Conservation (phyloP, 1,140 invertebrate species). For the Mya arenaria region DNA sequence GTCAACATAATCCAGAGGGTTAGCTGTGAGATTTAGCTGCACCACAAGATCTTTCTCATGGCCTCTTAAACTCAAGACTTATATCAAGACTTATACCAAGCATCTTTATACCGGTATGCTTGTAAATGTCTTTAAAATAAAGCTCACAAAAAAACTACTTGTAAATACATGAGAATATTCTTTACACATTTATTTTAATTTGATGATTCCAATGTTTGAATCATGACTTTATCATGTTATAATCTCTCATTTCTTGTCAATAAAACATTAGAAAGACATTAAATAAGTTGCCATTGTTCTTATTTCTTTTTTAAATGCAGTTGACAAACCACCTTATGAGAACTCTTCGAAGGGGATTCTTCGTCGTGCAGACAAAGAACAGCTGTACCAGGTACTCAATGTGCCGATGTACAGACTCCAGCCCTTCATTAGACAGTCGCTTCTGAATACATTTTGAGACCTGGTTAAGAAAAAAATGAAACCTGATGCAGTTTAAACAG, state of each 20-base stretch:
- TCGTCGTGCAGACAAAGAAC: conserved; percentile 21
- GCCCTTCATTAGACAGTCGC: neutral
- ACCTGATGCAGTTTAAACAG: neutral
- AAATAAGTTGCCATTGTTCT: neutral
- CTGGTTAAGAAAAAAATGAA: neutral
- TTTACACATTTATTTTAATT: neutral
- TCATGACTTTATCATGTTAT: neutral
- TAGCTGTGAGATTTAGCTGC: neutral
- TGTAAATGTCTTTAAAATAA: neutral
- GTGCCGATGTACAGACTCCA: neutral
- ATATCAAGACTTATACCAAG: neutral
- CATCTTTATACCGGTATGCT: neutral
- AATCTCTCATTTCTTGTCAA: neutral
- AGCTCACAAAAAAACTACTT: neutral
- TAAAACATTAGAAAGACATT: neutral
- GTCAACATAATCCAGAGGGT: neutral
- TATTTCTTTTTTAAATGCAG: neutral
- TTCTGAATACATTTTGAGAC: neutral
- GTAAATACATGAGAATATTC: neutral
- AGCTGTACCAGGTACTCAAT: conserved; percentile 16
- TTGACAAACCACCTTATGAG: conserved; percentile 37
- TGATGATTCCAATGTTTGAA: neutral
- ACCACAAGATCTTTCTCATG: neutral
- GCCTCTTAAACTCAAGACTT: neutral
- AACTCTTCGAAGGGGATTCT: conserved; percentile 46